Evolutionary conservation across 2,888 invertebrate genomes (phyloP).

Genomic region (Dryomyza anilis): DNA sequence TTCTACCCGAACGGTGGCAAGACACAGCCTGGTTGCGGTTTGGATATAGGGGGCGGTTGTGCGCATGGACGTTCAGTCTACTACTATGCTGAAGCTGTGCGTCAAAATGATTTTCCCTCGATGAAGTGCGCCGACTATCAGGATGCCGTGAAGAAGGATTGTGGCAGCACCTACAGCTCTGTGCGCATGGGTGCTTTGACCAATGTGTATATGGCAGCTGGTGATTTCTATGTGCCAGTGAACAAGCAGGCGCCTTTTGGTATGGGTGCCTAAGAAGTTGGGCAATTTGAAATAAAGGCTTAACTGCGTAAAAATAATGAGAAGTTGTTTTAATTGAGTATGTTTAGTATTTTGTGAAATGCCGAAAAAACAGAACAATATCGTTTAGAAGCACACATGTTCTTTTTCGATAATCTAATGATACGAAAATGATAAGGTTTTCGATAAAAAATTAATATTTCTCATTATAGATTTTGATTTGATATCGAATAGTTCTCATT

Average conservation of each 20-base stretch:
- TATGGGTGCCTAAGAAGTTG: slow-evolving; percentile 10
- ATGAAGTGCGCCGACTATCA: slow-evolving; percentile 37
- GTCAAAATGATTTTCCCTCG: slow-evolving; percentile 44
- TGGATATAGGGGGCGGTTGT: slow-evolving; percentile 53
- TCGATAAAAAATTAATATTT: too few species aligned
- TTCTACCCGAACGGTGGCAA: slow-evolving; percentile 64
- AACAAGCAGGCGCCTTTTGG: slow-evolving; percentile 41
- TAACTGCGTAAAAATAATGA: too few species aligned
- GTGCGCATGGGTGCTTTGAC: slow-evolving; percentile 43
- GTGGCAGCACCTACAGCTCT: slow-evolving; percentile 34
- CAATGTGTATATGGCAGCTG: slow-evolving; percentile 35
- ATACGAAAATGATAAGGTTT: too few species aligned
- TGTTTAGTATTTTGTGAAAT: too few species aligned
- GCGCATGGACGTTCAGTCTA: slow-evolving; percentile 58
- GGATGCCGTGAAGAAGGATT: slow-evolving; percentile 38
- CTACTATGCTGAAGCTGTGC: slow-evolving; percentile 59
- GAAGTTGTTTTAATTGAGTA: too few species aligned
- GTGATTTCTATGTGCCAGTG: slow-evolving; percentile 47
- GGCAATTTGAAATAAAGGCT: background rate
- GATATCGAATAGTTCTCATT: too few species aligned
- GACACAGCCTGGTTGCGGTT: slow-evolving; percentile 63
- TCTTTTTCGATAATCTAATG: too few species aligned
- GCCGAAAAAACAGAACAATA: too few species aligned
- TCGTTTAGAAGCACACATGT: too few species aligned
- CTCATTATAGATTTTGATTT: too few species aligned